Conservation (phyloP, 2,797 vertebrate species). For the Enteromius mattozi region DNA sequence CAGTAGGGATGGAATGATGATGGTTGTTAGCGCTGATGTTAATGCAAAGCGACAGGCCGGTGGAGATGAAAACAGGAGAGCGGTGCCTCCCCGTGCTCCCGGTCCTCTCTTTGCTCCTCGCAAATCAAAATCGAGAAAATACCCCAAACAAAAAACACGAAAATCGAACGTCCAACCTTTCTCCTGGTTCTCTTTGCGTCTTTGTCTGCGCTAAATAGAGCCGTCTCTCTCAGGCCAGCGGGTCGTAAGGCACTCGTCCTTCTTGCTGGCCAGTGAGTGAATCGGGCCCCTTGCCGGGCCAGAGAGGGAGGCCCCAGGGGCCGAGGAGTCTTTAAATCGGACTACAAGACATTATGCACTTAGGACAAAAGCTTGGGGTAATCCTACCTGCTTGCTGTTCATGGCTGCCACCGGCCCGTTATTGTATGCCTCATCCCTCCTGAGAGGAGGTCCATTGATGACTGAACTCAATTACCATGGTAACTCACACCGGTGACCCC, state of each 20-base stretch:
- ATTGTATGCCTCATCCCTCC: constrained; percentile 89
- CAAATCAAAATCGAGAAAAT: constrained; percentile 31
- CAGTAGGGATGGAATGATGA: constrained; percentile 98
- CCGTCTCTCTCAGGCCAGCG: constrained; percentile 51
- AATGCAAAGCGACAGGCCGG: constrained; percentile 96
- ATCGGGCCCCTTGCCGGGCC: constrained; percentile 86
- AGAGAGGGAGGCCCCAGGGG: constrained; percentile 81
- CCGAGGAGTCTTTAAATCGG: constrained; percentile 96
- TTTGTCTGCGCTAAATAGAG: constrained; percentile 58
- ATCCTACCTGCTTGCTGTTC: constrained; percentile 98
- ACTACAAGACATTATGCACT: constrained; percentile 96
- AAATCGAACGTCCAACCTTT: constrained; percentile 63
- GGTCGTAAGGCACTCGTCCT: constrained; percentile 67
- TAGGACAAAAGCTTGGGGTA: constrained; percentile 93
- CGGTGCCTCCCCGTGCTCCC: constrained; percentile 36
- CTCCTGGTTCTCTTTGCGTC: constrained; percentile 65
- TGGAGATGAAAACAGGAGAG: constrained; percentile 79
- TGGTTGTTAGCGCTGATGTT: constrained; percentile 96
- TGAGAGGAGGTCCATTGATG: constrained; percentile 90
- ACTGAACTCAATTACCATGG: constrained; percentile 96
- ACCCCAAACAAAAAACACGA: constrained; percentile 41
- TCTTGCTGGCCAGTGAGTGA: constrained; percentile 84
- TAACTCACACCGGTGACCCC: constrained; percentile 91
- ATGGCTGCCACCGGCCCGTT: constrained; percentile 92
- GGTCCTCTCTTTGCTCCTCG: background rate